These are phyloP conservation scores for Istiophorus platypterus DNA, from an alignment of 2,113 vertebrate species.

Conservation along the genomic window DNA sequence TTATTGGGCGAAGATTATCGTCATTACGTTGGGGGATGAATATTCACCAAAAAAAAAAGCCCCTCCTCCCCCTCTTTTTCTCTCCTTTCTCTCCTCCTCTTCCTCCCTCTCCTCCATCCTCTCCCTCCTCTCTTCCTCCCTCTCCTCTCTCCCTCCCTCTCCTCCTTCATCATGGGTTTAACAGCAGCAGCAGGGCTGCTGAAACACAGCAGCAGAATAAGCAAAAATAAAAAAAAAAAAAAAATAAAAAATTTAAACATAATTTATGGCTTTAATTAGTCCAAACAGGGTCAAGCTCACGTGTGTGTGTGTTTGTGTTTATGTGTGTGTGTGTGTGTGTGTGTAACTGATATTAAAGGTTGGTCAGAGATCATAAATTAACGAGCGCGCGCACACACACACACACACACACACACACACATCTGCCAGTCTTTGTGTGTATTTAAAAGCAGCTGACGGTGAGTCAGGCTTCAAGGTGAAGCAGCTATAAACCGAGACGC, in stretches of 20 bases:
- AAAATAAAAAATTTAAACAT: conserved; percentile 67
- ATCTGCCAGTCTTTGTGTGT: background rate
- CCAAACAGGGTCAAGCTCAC: conserved; percentile 50
- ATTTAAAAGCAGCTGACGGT: conserved; percentile 1
- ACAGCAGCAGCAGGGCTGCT: conserved; percentile 48
- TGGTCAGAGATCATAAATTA: conserved; percentile 36
- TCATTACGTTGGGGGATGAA: conserved; percentile 55
- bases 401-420: conserved; percentile 4
- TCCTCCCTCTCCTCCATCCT: background rate
- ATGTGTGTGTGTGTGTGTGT: conserved; percentile 28
- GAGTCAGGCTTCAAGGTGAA: conserved; percentile 8
- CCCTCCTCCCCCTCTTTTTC: background rate
- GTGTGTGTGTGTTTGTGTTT: conserved; percentile 22
- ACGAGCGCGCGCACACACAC: background rate
- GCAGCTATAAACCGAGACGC: conserved; percentile 2
- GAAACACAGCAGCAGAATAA: no score
- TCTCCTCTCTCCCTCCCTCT: background rate
- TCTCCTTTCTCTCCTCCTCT: background rate
- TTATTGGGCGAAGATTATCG: conserved; percentile 57
- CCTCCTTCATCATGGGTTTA: conserved; percentile 35
- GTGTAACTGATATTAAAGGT: conserved; percentile 36
- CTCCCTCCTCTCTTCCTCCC: background rate
- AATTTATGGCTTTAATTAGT: conserved; percentile 76
- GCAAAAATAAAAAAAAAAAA: no score
- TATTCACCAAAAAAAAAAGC: conserved; percentile 57